Evolutionary conservation across 2,113 vertebrate genomes (phyloP).

Genomic region (Ifrita kowaldi): DNA sequence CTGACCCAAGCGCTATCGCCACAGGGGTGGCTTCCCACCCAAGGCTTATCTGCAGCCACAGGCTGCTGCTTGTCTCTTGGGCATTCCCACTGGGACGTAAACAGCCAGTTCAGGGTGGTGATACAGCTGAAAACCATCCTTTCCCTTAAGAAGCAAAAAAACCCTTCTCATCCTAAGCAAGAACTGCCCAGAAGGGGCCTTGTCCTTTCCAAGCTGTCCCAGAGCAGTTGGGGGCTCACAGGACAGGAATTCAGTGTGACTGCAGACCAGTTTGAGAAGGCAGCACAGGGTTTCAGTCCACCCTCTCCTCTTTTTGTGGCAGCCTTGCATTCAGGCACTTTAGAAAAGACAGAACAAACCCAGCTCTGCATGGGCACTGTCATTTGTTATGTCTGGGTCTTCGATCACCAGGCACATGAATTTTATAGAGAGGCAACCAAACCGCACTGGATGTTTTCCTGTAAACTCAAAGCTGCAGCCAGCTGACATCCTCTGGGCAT

Average conservation of each 20-base stretch:
- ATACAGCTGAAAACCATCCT: not conserved
- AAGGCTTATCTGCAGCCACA: not conserved
- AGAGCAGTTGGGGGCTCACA: rapidly evolving
- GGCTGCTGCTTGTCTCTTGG: not conserved
- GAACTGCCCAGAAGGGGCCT: not conserved
- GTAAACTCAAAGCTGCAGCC: not conserved
- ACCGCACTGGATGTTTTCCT: rapidly evolving
- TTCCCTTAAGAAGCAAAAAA: not conserved
- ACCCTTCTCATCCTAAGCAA: not conserved
- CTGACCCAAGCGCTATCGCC: rapidly evolving
- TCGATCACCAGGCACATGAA: rapidly evolving
- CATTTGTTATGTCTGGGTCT: rapidly evolving
- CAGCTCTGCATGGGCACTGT: not conserved
- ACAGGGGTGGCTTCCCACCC: not conserved
- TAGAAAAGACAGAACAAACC: not conserved
- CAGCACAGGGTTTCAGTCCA: not conserved
- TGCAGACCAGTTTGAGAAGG: not conserved
- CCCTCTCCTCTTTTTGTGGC: not conserved
- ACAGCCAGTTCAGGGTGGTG: rapidly evolving
- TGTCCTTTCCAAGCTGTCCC: rapidly evolving
- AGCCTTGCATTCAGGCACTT: too few relatives aligned
- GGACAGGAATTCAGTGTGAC: rapidly evolving
- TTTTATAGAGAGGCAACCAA: not conserved
- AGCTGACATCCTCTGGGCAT: not conserved
- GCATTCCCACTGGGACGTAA: not conserved